A percentile compares a stretch with the other conserved stretches of the same genome.
Conservation (phyloP, 1,140 invertebrate genomes). For the Apis dorsata region DNA sequence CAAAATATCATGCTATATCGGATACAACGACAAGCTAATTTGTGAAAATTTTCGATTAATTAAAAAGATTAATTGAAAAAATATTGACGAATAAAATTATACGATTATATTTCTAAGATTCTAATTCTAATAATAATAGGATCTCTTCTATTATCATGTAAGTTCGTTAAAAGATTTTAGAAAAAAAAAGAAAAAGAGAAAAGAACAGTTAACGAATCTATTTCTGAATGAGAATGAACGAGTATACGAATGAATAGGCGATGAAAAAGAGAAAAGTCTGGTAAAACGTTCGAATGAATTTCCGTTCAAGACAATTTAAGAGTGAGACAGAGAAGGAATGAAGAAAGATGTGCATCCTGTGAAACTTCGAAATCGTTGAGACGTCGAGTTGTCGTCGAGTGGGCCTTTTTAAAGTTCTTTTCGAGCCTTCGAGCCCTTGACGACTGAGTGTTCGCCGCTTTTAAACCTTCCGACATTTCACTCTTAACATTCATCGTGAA, state of each 20-base stretch:
- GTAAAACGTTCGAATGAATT: conserved; percentile 10
- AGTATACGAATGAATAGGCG: neutral
- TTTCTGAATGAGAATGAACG: neutral
- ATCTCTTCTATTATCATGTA: neutral
- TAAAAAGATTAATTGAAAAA: too few species aligned
- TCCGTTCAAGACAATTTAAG: neutral
- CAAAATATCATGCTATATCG: too few species aligned
- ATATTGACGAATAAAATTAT: too few species aligned
- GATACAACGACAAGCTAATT: too few species aligned
- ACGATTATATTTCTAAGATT: too few species aligned
- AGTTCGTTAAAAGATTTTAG: neutral
- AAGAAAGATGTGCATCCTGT: neutral
- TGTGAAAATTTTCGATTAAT: too few species aligned
- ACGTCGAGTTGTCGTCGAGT: neutral
- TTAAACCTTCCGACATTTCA: neutral
- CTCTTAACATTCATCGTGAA: neutral
- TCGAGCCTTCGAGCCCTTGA: neutral
- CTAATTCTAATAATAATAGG: too few species aligned
- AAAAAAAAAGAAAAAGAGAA: neutral
- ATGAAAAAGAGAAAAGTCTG: neutral
- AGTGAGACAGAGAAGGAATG: neutral
- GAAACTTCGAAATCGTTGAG: conserved; percentile 9
- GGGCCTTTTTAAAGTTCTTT: neutral
- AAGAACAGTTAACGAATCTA: neutral
- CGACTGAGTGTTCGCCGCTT: neutral